These are phyloP conservation scores for Pogonognathellus flavescens DNA, from an alignment of 1,140 invertebrate species.

Conservation along the genomic window DNA sequence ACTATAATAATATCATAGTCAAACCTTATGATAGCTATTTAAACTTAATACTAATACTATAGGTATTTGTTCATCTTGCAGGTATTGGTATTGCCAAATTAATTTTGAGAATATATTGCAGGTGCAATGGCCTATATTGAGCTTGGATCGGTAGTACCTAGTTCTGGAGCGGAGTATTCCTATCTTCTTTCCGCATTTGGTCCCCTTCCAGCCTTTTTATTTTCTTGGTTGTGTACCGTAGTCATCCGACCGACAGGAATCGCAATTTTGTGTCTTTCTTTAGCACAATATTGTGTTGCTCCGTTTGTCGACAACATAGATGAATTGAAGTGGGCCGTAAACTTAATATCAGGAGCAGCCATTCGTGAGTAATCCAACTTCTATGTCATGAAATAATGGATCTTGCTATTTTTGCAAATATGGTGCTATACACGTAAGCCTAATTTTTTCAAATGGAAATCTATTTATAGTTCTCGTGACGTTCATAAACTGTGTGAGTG, in stretches of 20 bases:
- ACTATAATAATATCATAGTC: background rate
- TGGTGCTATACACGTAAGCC: background rate
- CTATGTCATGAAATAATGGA: background rate
- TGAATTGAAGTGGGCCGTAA: constrained; percentile 68
- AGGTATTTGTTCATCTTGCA: background rate
- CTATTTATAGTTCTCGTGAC: constrained; percentile 54
- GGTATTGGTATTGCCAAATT: background rate
- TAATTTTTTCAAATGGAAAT: background rate
- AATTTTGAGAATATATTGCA: background rate
- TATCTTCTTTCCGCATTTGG: constrained; percentile 84
- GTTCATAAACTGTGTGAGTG: constrained; percentile 59
- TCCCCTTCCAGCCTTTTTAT: constrained; percentile 82
- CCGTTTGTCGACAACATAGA: constrained; percentile 68
- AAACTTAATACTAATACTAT: too few species aligned
- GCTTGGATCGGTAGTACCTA: constrained; percentile 75
- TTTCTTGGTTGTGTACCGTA: constrained; percentile 77
- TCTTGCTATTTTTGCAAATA: background rate
- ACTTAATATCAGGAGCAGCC: constrained; percentile 43
- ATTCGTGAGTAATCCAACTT: constrained; percentile 51
- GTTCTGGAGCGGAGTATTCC: constrained; percentile 86
- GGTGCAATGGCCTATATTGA: constrained; percentile 60
- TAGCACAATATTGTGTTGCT: constrained; percentile 70
- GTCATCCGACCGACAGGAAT: constrained; percentile 62
- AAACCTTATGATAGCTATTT: too few species aligned
- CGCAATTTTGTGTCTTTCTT: constrained; percentile 71